These are phyloP conservation scores for Callyntrura guangdongensis DNA, from an alignment of 2,888 invertebrate genomes.

Conservation along the genomic window DNA sequence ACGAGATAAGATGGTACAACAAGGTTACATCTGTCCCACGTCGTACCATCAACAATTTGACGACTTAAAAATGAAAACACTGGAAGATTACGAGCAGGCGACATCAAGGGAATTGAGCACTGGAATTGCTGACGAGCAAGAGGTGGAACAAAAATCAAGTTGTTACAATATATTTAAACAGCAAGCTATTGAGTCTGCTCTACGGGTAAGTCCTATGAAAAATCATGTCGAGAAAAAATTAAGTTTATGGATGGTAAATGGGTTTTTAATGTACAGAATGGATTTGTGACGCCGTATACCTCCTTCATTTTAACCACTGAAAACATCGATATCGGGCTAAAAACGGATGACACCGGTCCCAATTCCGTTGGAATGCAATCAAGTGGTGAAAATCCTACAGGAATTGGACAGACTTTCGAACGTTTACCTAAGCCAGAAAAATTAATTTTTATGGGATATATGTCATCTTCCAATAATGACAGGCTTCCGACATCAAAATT, in stretches of 20 bases:
- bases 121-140: not conserved
- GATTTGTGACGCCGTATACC: constrained; percentile 78
- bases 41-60: constrained; percentile 10
- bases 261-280: constrained; percentile 50
- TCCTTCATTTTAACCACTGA: constrained; percentile 53
- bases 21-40: constrained; percentile 58
- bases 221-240: not conserved
- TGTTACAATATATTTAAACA: constrained; percentile 64
- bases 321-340: not conserved
- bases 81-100: not conserved
- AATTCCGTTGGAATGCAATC: too few relatives aligned
- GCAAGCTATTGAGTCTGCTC: constrained; percentile 63
- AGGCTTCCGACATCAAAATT: not conserved
- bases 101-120: too few relatives aligned
- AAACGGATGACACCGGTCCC: too few relatives aligned
- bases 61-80: constrained; percentile 17
- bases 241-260: too few relatives aligned
- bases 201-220: constrained; percentile 67
- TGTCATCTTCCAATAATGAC: not conserved
- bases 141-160: too few relatives aligned
- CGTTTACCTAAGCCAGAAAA: not conserved
- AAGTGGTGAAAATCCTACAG: too few relatives aligned
- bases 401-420: too few relatives aligned
- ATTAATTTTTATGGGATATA: not conserved
- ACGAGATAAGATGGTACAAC: constrained; percentile 16